Conservation (phyloP, 2,888 invertebrate genomes). For the Tetragnatha montana region DNA sequence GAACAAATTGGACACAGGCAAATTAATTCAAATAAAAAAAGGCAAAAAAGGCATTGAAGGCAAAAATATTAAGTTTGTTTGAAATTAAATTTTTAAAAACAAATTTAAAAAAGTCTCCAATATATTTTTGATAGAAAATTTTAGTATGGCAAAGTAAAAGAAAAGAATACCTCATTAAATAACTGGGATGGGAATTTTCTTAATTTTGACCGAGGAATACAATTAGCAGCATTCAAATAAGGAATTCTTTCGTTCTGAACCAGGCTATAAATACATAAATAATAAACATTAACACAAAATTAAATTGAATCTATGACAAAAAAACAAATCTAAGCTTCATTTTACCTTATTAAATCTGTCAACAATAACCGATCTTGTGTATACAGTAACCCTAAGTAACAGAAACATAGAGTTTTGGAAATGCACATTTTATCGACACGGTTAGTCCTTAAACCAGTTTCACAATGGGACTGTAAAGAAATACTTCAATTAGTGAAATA, state of each 20-base stretch:
- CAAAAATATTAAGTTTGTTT: too few species aligned
- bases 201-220: slow-evolving; percentile 35
- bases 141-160: not conserved
- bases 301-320: not conserved
- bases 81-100: too few species aligned
- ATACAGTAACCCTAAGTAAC: slow-evolving; percentile 61
- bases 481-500: too few species aligned
- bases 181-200: not conserved
- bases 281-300: not conserved
- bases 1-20: not conserved
- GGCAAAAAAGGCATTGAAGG: too few species aligned
- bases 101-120: too few species aligned
- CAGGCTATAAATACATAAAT: slow-evolving; percentile 17
- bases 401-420: slow-evolving; percentile 52
- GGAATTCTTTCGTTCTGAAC: slow-evolving; percentile 53
- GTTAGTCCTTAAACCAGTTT: too few species aligned
- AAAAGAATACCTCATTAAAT: slow-evolving; percentile 39
- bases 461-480: too few species aligned
- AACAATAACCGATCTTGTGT: slow-evolving; percentile 42
- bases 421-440: slow-evolving; percentile 38
- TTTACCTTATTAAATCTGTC: slow-evolving; percentile 56
- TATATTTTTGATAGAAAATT: not conserved
- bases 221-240: slow-evolving; percentile 25
- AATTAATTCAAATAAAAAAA: too few species aligned
- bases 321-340: not conserved